Evolutionary conservation across 2,113 vertebrate genomes (phyloP), one percentile per base, ranked within the genome.

Genomic region (Rhea americana): DNA sequence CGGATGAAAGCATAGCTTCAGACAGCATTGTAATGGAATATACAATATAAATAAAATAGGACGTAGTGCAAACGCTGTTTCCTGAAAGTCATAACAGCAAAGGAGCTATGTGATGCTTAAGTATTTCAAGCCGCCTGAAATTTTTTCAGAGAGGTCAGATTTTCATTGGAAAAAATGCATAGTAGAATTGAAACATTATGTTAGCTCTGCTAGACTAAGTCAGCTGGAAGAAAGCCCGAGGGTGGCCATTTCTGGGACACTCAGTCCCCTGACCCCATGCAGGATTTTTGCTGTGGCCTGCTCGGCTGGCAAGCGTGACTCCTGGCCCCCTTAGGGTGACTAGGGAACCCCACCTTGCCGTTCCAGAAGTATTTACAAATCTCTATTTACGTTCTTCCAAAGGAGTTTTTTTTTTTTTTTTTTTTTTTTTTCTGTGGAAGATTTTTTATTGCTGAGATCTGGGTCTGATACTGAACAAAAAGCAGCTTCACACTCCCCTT

Each of bases 241-340:
- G 18, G 13, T 25, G 26, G 26, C 28, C 19, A 1, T 13, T 82
- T 50, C 53, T 59, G 53, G 71, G 26, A 11, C 16, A 3, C 43
- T 18, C 13, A 0, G 48, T 37, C 24, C 43, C 28, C 12, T 10
- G 37, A 11, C 13, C 26, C 39, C 35, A 11, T 0, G 0, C 0
- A 0, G 7, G 19, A 7, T 2, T 14, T 1, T 11, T 83, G 32
- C 28, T 77, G 68, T 43, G 72, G 17, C 7, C 22, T 30, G 18
- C 8, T n/a, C 22, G n/a, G 28, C 25, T 53, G 50, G 16, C 9
- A 8, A 51, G 32, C 28, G 25, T 28, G 65, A 13, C 62, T 59
- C 24, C 37, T 41, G 68, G 62, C 10, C 50, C 32, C 47, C 11
- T 45, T 22, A 17, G 41, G 8, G 3, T 53, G 61, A 1, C 37